Evolutionary conservation across 2,797 vertebrate species (phyloP), one percentile per base, ranked within the genome.

Genomic region (Phrynocephalus vlangalii): DNA sequence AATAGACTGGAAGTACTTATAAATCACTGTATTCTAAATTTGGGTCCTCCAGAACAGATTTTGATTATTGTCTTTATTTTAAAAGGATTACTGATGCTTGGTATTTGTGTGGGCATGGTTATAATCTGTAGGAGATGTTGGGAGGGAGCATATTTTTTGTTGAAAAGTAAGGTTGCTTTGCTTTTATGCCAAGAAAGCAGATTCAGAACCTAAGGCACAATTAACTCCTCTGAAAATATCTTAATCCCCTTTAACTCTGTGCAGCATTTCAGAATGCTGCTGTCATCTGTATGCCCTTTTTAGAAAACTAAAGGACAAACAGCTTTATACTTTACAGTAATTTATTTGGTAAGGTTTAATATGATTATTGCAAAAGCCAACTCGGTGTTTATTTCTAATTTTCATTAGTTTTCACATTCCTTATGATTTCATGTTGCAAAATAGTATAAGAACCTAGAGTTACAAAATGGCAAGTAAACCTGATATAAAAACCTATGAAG

Each of bases 21-120:
- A 92, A 91, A 92, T 93, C 83, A 90, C 60, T 86, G 73, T 76
- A 85, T 86, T 82, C 28, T 90, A 33, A 93, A 88, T 82, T 84
- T 38, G 20, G 86, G 92, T 83, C 90, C 83, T 79, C 93, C 63
- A 83, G 88, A 94, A 92, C 56, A 83, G 9, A 26, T 82, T 56
- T 73, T 56, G 30, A 4, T 91, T 94, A 93, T 90, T 94, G 2
- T 52, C 63, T 80, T 44, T 91, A 16, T 90, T 94, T 95, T 84
- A 87, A 87, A 77, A 92, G 83, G 77, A 89, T 88, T 83, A 91
- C 44, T 66, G 92, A 79, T 86, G 18, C 56, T 90, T 86, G 75
- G 81, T 89, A 15, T 88, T 50, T 92, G 87, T 63, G 63, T 87
- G 83, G 89, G n/a, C 79, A 90, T 86, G 28, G 6, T 86, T 89